Evolutionary conservation across 2,888 invertebrate genomes (phyloP).

Genomic region (Hydriomena furcata): DNA sequence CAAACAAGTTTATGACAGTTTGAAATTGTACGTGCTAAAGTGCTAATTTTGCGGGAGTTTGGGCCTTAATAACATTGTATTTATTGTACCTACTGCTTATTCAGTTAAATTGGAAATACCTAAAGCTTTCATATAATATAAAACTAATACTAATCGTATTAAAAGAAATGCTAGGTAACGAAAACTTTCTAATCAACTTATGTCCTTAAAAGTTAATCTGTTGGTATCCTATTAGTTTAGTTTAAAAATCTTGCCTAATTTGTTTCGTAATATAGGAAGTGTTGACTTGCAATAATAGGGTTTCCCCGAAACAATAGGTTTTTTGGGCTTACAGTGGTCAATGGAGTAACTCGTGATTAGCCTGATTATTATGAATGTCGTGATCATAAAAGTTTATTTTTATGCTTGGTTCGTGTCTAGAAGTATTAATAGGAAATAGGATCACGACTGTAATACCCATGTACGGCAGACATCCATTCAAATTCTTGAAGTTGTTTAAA

Average conservation of each 20-base stretch:
- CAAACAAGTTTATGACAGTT: background rate
- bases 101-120: too few relatives aligned
- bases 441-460: too few relatives aligned
- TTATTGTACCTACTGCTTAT: too few relatives aligned
- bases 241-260: slow-evolving; percentile 5
- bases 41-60: too few relatives aligned
- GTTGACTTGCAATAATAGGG: slow-evolving; percentile 1
- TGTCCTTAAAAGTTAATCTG: slow-evolving; percentile 21
- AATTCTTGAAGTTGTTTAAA: too few relatives aligned
- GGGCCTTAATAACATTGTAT: too few relatives aligned
- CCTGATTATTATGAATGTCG: too few relatives aligned
- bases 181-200: slow-evolving; percentile 25
- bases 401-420: background rate
- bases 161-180: background rate
- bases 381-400: background rate
- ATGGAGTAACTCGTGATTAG: too few relatives aligned
- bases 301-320: slow-evolving; percentile 7
- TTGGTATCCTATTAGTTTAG: slow-evolving; percentile 26
- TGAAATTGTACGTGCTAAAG: too few relatives aligned
- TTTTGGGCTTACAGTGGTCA: background rate
- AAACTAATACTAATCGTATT: slow-evolving; percentile 12
- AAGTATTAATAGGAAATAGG: background rate
- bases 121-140: too few relatives aligned
- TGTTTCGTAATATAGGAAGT: slow-evolving; percentile 4
- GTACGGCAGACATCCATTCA: too few relatives aligned